phyloP scores from a whole-genome alignment of 2,797 vertebrate genomes.

The Myioborus melanocephalus region DNA sequence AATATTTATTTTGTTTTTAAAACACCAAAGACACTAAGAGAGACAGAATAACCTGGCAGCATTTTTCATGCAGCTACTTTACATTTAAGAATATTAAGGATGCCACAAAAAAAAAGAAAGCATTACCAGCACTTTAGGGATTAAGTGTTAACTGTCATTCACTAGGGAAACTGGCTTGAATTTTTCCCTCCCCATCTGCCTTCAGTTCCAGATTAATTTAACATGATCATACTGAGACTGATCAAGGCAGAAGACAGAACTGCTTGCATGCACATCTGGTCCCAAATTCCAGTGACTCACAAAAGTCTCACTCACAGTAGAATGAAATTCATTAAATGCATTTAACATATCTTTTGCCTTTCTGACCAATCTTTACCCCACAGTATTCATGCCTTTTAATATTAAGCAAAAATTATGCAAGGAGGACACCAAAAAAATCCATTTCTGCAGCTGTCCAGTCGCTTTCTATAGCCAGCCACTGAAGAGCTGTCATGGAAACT shows the following conservation, averaged over 20 bases:
- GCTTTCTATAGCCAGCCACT: neutral
- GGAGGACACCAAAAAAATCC: neutral
- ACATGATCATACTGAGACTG: neutral
- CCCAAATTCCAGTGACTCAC: neutral
- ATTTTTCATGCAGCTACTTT: conserved; percentile 3
- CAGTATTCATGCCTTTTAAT: neutral
- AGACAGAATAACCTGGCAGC: neutral
- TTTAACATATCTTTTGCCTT: neutral
- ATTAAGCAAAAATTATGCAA: neutral
- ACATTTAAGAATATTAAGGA: conserved; percentile 26
- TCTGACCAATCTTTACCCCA: neutral
- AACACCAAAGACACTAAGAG: neutral
- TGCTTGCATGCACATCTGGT: neutral
- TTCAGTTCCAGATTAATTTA: conserved; percentile 21
- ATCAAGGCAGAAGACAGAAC: conserved; percentile 6
- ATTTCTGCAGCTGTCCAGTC: neutral
- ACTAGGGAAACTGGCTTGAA: conserved; percentile 16
- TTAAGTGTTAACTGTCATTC: conserved; percentile 51
- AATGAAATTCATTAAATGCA: neutral
- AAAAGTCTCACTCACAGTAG: neutral
- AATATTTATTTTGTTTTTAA: conserved; percentile 27
- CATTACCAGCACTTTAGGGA: conserved; percentile 59
- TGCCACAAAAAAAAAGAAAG: conserved; percentile 15
- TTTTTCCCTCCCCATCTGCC: neutral
- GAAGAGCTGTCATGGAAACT: neutral